A percentile compares a stretch with the other conserved stretches of the same genome.
These are phyloP conservation scores for Amorpha juglandis DNA, from an alignment of 2,888 invertebrate genomes.

Conservation along the genomic window DNA sequence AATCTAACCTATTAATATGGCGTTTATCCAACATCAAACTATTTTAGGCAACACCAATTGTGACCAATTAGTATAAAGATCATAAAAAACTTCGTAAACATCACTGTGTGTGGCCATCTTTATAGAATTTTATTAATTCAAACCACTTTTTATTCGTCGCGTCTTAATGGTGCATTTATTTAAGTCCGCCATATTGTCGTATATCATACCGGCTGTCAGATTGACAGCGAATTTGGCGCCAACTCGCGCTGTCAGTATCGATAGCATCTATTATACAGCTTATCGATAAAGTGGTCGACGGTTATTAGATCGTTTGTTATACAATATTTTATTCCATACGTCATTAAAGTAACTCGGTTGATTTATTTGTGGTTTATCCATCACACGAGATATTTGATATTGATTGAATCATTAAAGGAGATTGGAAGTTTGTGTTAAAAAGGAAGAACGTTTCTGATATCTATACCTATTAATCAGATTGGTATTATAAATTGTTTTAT, in stretches of 20 bases:
- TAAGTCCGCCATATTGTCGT: conserved; percentile 52
- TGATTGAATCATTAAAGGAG: not conserved
- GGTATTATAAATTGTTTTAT: not conserved
- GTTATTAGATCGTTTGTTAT: not conserved
- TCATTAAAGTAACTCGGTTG: not conserved
- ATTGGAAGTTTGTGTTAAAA: not conserved
- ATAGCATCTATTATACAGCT: conserved; percentile 6
- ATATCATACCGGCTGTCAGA: conserved; percentile 66
- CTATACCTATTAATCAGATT: not conserved
- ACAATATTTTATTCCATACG: not conserved
- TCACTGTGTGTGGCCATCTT: conserved; percentile 64
- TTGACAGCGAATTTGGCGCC: conserved; percentile 72
- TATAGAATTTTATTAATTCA: conserved; percentile 68
- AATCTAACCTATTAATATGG: conserved; percentile 13
- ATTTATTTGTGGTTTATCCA: not conserved
- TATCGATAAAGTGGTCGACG: conserved; percentile 3
- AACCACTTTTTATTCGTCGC: conserved; percentile 57
- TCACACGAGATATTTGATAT: not conserved
- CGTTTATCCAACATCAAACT: conserved; percentile 33
- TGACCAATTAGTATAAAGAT: conserved; percentile 41
- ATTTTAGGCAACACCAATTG: conserved; percentile 37
- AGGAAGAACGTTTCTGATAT: too few species aligned
- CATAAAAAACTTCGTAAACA: conserved; percentile 34
- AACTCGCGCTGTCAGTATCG: conserved; percentile 44
- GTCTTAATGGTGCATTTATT: conserved; percentile 62